A percentile compares a stretch with the other conserved stretches of the same genome.
Conservation (phyloP, 37 sponge, comb jelly and placozoan genomes). For the Beroe forskalii region DNA sequence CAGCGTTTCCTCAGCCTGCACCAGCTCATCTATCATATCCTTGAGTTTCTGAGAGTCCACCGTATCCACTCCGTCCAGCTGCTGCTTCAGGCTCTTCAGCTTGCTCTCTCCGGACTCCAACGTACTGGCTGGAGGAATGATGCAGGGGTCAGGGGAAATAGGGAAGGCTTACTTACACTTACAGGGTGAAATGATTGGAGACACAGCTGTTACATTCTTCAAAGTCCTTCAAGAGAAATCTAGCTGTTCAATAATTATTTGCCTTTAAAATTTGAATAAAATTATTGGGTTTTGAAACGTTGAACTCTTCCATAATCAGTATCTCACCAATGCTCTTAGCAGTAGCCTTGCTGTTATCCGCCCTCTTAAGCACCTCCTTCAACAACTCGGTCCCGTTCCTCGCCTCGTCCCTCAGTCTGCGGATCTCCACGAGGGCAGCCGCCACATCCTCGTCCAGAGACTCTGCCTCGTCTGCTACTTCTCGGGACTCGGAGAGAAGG, state of each 20-base stretch:
- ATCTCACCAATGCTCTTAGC: constrained; percentile 39
- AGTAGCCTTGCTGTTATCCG: not conserved
- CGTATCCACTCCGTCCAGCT: not conserved
- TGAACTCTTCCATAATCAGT: too few species aligned
- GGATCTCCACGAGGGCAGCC: constrained; percentile 36
- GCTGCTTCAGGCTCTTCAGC: not conserved
- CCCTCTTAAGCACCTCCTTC: constrained; percentile 37
- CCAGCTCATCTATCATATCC: constrained; percentile 17
- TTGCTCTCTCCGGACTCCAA: constrained; percentile 11
- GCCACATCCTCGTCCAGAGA: constrained; percentile 27
- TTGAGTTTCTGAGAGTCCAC: not conserved
- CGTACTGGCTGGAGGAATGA: constrained; percentile 20
- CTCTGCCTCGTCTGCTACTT: constrained; percentile 5
- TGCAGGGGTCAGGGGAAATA: too few species aligned
- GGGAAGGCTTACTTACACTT: too few species aligned
- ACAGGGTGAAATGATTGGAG: too few species aligned
- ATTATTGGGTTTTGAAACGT: not conserved
- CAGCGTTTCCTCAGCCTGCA: not conserved
- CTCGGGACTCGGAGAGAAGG: not conserved
- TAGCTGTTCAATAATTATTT: too few species aligned
- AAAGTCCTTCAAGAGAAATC: too few species aligned
- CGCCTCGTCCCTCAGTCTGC: constrained; percentile 38
- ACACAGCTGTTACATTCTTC: too few species aligned
- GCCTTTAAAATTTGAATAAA: too few species aligned
- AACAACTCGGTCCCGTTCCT: constrained; percentile 1